A percentile compares a stretch with the other conserved stretches of the same genome.
Conservation (phyloP, 2,113 vertebrate species). For the Tragelaphus imberbis region DNA sequence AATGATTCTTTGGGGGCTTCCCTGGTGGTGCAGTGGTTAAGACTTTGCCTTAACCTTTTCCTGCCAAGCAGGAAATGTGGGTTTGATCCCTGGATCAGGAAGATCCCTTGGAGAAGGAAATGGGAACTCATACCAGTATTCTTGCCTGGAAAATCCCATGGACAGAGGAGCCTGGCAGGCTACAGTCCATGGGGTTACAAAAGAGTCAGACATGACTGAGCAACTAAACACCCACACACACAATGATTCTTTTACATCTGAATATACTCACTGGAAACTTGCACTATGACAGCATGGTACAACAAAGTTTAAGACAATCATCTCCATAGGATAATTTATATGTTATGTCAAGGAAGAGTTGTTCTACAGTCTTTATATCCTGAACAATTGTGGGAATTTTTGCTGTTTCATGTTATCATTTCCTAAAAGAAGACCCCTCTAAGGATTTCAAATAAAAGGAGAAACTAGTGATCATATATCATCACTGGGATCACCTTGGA, state of each 20-base stretch:
- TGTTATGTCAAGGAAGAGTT: not conserved
- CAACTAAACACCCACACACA: not conserved
- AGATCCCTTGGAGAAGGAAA: not conserved
- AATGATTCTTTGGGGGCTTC: not conserved
- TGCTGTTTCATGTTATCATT: not conserved
- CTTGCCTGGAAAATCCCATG: not conserved
- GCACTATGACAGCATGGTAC: not conserved
- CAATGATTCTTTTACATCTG: not conserved
- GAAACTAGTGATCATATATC: not conserved
- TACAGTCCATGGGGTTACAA: not conserved
- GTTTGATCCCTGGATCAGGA: not conserved
- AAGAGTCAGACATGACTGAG: not conserved
- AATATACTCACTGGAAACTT: not conserved
- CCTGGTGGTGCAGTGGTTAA: not conserved
- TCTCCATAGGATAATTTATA: not conserved
- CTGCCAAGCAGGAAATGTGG: not conserved
- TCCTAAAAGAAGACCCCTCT: not conserved
- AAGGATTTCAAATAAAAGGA: not conserved
- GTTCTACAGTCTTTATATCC: not conserved
- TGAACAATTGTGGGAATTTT: not conserved
- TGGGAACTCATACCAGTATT: not conserved
- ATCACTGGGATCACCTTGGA: not conserved
- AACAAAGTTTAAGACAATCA: not conserved
- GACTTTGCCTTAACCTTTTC: not conserved
- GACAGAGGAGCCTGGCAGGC: not conserved